These are phyloP conservation scores for Luffia ferchaultella DNA, from an alignment of 2,888 invertebrate species.

Conservation along the genomic window DNA sequence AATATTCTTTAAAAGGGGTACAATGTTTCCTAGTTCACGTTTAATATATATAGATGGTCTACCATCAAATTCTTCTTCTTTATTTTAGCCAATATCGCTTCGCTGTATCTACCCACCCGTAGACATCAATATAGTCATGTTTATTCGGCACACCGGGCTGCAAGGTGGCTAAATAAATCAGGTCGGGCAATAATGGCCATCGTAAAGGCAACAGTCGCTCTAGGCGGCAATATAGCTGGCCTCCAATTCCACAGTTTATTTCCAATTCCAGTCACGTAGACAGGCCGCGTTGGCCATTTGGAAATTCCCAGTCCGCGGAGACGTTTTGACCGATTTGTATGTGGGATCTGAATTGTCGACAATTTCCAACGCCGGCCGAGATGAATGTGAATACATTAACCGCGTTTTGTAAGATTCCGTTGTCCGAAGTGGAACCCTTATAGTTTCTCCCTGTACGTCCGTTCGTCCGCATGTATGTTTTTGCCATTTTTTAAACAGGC, in stretches of 20 bases:
- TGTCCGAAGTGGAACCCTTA: no score
- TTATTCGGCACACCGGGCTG: neutral
- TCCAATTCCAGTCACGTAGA: conserved; percentile 49
- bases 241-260: conserved; percentile 43
- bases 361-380: neutral
- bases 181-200: conserved; percentile 35
- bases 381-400: neutral
- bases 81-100: no score
- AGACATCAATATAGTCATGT: neutral
- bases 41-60: no score
- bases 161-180: conserved; percentile 17
- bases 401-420: no score
- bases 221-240: conserved; percentile 14
- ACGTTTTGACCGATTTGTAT: neutral
- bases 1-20: no score
- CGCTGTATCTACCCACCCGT: no score
- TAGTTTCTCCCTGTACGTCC: no score
- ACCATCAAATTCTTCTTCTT: no score
- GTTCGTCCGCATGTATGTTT: no score
- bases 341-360: neutral
- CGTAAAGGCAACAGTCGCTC: neutral
- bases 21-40: no score
- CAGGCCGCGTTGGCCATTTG: neutral
- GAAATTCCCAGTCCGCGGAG: neutral
- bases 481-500: no score